phyloP scores from a whole-genome alignment of 2,113 vertebrate genomes.

The Brevimyrus niger region DNA sequence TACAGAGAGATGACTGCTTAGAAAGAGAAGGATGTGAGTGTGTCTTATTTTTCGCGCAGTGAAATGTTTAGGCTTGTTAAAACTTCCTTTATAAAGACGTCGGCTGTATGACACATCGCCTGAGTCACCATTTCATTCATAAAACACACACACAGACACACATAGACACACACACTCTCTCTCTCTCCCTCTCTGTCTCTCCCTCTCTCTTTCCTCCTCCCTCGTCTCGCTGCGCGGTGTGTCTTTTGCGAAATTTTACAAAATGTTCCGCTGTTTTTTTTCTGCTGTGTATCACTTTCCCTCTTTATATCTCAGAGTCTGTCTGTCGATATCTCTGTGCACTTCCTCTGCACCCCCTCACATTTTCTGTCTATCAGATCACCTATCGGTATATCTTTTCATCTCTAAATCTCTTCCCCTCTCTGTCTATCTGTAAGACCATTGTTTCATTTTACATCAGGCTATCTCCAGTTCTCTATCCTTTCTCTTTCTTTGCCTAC shows the following conservation, averaged over 20 bases:
- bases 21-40: constrained; percentile 63
- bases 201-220: constrained; percentile 36
- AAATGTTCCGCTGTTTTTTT: constrained; percentile 58
- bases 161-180: constrained; percentile 25
- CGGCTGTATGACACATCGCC: constrained; percentile 72
- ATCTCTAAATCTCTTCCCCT: constrained; percentile 58
- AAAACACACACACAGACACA: constrained; percentile 55
- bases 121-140: constrained; percentile 74
- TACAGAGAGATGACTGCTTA: constrained; percentile 37
- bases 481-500: constrained; percentile 22
- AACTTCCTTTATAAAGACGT: constrained; percentile 77
- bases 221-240: constrained; percentile 41
- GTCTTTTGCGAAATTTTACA: constrained; percentile 49
- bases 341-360: constrained; percentile 57
- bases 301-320: constrained; percentile 40
- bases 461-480: constrained; percentile 45
- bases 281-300: constrained; percentile 55
- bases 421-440: constrained; percentile 50
- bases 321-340: constrained; percentile 41
- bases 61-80: constrained; percentile 80
- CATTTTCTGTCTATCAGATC: constrained; percentile 56
- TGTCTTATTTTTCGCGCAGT: constrained; percentile 71
- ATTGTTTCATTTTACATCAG: constrained; percentile 60
- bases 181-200: constrained; percentile 22
- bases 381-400: constrained; percentile 50